phyloP scores from a whole-genome alignment of 1,140 invertebrate species.

The Cotesia vestalis region DNA sequence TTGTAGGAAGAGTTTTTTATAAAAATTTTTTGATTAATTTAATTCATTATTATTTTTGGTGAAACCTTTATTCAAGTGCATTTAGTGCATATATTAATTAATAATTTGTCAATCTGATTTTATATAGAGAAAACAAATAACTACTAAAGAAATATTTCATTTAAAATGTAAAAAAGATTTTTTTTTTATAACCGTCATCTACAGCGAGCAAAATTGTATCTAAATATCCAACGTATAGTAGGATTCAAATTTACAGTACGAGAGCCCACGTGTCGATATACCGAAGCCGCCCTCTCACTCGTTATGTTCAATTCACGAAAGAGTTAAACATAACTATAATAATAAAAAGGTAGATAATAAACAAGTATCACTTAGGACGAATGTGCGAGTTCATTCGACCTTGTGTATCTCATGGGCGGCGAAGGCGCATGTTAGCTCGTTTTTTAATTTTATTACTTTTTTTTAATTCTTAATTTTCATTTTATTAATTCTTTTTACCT shows the following conservation, averaged over 20 bases:
- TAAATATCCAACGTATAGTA: not conserved
- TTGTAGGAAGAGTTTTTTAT: not conserved
- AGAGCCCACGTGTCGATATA: slow-evolving; percentile 8
- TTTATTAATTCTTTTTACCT: not conserved
- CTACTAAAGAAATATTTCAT: too few relatives aligned
- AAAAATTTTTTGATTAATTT: not conserved
- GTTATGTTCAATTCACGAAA: not conserved
- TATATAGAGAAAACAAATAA: not conserved
- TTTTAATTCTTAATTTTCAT: not conserved
- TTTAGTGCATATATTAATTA: not conserved
- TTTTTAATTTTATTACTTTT: slow-evolving; percentile 19
- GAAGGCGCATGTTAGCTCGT: slow-evolving; percentile 27
- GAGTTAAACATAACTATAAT: not conserved
- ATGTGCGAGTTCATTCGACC: slow-evolving; percentile 21
- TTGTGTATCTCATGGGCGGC: slow-evolving; percentile 13
- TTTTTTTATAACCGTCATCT: not conserved
- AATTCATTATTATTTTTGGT: not conserved
- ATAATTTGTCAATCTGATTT: not conserved
- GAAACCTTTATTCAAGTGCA: not conserved
- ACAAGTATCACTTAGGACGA: slow-evolving; percentile 17
- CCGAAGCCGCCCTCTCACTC: not conserved
- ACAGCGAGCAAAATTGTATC: not conserved
- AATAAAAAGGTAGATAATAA: slow-evolving; percentile 3
- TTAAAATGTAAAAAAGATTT: too few relatives aligned
- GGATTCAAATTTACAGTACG: slow-evolving; percentile 3